phyloP scores from a whole-genome alignment of 1,140 invertebrate genomes.

The Pogonomyrmex californicus region DNA sequence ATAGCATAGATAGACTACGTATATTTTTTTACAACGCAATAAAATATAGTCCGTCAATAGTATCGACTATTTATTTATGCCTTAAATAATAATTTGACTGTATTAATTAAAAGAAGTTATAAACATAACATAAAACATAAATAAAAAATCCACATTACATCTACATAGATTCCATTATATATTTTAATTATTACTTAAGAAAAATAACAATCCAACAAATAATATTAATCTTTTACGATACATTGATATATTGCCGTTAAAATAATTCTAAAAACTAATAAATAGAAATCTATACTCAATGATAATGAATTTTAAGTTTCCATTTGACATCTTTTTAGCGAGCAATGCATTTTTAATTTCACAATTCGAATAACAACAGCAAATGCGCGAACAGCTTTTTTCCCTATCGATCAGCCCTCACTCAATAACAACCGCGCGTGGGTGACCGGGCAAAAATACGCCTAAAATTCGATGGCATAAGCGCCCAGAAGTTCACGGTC shows the following conservation, averaged over 20 bases:
- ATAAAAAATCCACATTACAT: not conserved
- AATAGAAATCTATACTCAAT: not conserved
- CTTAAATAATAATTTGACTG: not conserved
- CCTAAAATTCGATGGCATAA: slow-evolving; percentile 49
- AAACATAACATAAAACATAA: not conserved
- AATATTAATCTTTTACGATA: not conserved
- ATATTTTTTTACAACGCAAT: slow-evolving; percentile 66
- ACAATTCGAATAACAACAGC: not conserved
- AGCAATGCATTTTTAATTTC: not conserved
- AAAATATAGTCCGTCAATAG: slow-evolving; percentile 14
- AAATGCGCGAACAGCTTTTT: not conserved
- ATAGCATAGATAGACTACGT: slow-evolving; percentile 9
- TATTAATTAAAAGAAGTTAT: not conserved
- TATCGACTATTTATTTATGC: not conserved
- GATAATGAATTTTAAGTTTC: not conserved
- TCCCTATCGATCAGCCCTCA: not conserved
- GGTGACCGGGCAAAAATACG: slow-evolving; percentile 19
- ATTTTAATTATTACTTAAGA: slow-evolving; percentile 16
- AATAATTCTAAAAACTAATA: not conserved
- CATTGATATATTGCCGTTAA: not conserved
- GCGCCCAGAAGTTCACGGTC: slow-evolving; percentile 70
- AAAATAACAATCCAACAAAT: not conserved
- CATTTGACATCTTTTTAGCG: not conserved
- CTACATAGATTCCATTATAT: not conserved
- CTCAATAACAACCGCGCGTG: not conserved